Base-by-base conservation (phyloP, 2,888 invertebrate genomes). In the Phasia obesa region DNA sequence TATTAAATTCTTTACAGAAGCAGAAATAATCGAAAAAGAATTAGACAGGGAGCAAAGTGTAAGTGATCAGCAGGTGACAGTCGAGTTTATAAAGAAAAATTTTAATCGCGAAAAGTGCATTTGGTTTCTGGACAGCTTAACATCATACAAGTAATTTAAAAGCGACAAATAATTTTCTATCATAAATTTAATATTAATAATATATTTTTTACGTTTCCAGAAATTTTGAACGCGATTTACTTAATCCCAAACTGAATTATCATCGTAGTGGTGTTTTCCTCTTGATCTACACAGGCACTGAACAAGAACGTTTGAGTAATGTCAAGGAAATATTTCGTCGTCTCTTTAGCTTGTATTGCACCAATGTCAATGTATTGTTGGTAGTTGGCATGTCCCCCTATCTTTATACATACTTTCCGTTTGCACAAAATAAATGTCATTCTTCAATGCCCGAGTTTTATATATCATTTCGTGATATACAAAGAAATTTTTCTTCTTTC, bases 321-420 rank as follows among this genome's bases (percentile, higher is more conserved):
- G 84, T 90, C 3, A 82, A 77, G 23, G 75, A 79, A 3, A 90
- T 90, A 59, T 90, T 90, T 81, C 75, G 65, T 0, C 88, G 90
- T 0, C 87, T 90, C 0, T 88, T 89, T n/a, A 76, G 77, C 5
- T 84, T 89, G 4, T 90, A 88, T 51, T 87, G 89, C 49, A 86
- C 86, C 25, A 90, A 90, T 85, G 87, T 90, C 13, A 89, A 88
- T 64, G 85, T 90, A 3, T 84, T 88, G 17, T 75, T 90, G 0
- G 44, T 84, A 27, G 67, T 87, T 1, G 82, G 85, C 1, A 85
- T 81, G 4, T 75, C 76, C 9, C 86, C 88, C 0, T 81, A 87
- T 17, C 75, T 89, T 2, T 90, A 88, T 70, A 90, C 89, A 2
- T 90, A 89, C 49, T 90, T 87, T 81, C 90, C 90, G 0, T 90